Evolutionary conservation across 2,797 vertebrate genomes (phyloP).

Genomic region (Arctocebus calabarensis): DNA sequence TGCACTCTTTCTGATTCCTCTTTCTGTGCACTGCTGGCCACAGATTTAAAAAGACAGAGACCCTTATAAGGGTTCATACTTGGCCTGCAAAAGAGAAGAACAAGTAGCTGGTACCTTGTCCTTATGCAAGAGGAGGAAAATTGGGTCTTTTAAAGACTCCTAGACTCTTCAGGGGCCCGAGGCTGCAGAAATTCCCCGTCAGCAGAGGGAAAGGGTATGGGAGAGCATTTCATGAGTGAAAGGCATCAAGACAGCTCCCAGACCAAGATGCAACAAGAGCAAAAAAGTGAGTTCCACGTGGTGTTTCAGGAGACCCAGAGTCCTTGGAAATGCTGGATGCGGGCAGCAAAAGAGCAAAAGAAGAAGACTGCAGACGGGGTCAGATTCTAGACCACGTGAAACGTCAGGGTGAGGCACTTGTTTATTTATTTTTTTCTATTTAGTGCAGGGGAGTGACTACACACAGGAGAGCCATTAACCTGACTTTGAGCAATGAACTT

Average conservation of each 20-base stretch:
- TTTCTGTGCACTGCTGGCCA: background rate
- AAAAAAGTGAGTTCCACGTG: background rate
- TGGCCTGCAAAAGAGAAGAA: background rate
- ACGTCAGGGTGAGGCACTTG: background rate
- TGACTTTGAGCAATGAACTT: background rate
- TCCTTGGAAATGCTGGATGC: background rate
- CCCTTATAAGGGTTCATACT: background rate
- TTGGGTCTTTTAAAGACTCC: background rate
- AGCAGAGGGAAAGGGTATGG: background rate
- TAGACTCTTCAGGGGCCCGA: background rate
- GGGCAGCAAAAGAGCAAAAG: background rate
- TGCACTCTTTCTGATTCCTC: background rate
- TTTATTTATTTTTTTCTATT: background rate
- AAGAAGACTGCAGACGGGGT: background rate
- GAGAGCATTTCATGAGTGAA: background rate
- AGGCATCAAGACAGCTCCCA: background rate
- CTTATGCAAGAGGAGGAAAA: background rate
- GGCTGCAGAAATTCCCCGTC: background rate
- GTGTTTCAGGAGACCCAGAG: background rate
- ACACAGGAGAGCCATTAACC: background rate
- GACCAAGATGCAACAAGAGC: background rate
- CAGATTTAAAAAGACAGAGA: background rate
- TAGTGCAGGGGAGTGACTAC: background rate
- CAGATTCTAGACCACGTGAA: background rate
- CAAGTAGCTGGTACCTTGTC: background rate